Conservation (phyloP, 2,797 vertebrate species). For the Macrochelys suwanniensis region DNA sequence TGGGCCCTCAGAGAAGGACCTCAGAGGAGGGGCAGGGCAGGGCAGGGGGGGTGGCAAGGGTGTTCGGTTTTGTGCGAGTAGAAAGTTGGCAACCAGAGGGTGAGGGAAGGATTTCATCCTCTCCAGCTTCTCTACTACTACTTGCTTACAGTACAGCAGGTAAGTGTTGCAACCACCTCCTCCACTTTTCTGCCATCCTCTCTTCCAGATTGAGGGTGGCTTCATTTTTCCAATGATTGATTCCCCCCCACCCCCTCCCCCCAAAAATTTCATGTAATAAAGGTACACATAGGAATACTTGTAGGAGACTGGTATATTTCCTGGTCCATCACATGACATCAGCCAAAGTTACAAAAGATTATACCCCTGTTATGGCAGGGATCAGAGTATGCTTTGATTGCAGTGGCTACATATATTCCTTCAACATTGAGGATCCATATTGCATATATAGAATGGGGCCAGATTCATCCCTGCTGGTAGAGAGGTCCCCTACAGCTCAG, state of each 20-base stretch:
- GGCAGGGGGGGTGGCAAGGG: too few species aligned
- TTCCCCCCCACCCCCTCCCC: not conserved
- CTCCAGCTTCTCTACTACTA: not conserved
- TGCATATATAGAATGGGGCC: rapidly evolving
- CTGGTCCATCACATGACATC: not conserved
- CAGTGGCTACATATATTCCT: not conserved
- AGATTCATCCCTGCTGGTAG: not conserved
- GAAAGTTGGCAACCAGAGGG: too few species aligned
- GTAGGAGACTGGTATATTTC: constrained; percentile 9
- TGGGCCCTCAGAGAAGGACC: too few species aligned
- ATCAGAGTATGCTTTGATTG: not conserved
- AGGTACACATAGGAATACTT: not conserved
- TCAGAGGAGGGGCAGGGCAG: too few species aligned
- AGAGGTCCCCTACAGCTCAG: not conserved
- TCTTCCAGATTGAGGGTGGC: not conserved
- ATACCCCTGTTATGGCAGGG: not conserved
- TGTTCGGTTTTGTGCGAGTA: too few species aligned
- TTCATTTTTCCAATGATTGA: not conserved
- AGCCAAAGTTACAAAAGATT: constrained; percentile 11
- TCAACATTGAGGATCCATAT: not conserved
- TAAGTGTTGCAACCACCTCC: not conserved
- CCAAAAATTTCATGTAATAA: not conserved
- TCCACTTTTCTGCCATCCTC: not conserved
- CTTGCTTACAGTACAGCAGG: not conserved
- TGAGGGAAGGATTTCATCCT: not conserved